Conservation (phyloP, 2,797 vertebrate species). For the Eidolon dupreanum region DNA sequence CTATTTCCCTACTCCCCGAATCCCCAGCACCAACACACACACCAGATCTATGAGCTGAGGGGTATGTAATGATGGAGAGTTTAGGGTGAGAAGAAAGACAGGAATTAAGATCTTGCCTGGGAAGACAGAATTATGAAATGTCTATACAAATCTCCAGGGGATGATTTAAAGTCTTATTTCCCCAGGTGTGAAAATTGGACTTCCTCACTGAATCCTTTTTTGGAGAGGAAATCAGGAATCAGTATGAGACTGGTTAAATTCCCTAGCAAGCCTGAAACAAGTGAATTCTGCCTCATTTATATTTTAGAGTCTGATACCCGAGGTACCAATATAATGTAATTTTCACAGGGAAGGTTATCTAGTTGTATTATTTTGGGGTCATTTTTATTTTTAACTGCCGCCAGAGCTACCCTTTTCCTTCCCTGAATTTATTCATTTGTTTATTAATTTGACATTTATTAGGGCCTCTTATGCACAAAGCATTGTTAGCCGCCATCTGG, state of each 20-base stretch:
- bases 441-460: conserved; percentile 19
- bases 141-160: background rate
- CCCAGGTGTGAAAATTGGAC: background rate
- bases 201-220: background rate
- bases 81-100: background rate
- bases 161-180: background rate
- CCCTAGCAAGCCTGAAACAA: background rate
- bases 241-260: conserved; percentile 1
- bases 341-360: conserved; percentile 9
- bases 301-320: background rate
- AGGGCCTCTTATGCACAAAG: background rate
- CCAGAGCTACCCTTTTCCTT: background rate
- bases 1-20: background rate
- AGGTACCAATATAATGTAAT: background rate
- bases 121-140: background rate
- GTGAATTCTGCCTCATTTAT: background rate
- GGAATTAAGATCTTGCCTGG: background rate
- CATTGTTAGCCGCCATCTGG: background rate
- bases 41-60: background rate
- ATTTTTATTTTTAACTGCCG: conserved; percentile 11
- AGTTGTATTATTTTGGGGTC: background rate
- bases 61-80: background rate
- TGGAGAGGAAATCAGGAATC: background rate
- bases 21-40: background rate
- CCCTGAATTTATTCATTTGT: conserved; percentile 25